Conservation (phyloP, 2,797 vertebrate genomes). For the Epinephelus coioides region DNA sequence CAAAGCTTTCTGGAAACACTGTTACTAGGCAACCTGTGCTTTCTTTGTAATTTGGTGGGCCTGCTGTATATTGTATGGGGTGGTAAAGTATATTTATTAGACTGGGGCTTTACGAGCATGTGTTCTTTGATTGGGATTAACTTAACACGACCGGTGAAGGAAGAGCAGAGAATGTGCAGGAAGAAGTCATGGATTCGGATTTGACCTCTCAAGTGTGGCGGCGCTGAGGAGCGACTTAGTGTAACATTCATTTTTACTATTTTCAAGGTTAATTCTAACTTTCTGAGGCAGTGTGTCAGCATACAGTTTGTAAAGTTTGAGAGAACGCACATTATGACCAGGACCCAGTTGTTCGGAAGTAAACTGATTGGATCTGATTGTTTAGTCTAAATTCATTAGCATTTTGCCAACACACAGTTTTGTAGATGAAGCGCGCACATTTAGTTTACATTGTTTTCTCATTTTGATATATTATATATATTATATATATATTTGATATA, state of each 20-base stretch:
- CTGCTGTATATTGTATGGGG: conserved; percentile 64
- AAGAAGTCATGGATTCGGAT: conserved; percentile 23
- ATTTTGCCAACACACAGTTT: too few species aligned
- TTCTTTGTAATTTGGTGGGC: conserved; percentile 72
- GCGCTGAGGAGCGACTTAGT: neutral
- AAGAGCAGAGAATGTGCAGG: neutral
- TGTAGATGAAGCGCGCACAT: too few species aligned
- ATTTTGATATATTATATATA: too few species aligned
- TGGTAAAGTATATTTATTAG: conserved; percentile 68
- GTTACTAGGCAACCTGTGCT: conserved; percentile 87
- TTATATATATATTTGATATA: too few species aligned
- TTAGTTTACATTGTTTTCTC: too few species aligned
- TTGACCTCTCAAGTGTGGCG: neutral
- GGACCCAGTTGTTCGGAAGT: too few species aligned
- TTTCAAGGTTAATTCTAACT: conserved; percentile 29
- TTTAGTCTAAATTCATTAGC: too few species aligned
- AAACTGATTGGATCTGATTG: too few species aligned
- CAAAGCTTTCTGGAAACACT: conserved; percentile 77
- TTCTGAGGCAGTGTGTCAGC: conserved; percentile 13
- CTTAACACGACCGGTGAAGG: conserved; percentile 5
- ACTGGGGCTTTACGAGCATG: conserved; percentile 22
- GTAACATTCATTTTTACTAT: neutral
- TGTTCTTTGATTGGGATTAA: conserved; percentile 20
- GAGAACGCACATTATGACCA: too few species aligned
- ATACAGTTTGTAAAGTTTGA: conserved; percentile 9